Percentiles rank a stretch among this genome's conserved stretches.
Evolutionary conservation across 2,888 invertebrate species (phyloP).

Genomic region (Plagodis dolabraria): DNA sequence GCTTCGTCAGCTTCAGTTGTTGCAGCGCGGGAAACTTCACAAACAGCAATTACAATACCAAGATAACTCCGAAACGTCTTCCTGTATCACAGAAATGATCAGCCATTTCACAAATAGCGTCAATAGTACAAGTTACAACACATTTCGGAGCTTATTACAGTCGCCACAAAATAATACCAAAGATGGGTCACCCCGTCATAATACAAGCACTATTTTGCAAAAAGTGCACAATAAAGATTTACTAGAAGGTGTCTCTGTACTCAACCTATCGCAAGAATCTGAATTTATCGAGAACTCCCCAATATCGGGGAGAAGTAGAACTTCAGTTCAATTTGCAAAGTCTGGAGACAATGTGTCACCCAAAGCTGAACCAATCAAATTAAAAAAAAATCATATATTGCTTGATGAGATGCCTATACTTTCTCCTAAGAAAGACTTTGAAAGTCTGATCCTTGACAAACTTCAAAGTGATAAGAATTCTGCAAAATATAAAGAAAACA

Average conservation of each 20-base stretch:
- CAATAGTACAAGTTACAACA: conserved; percentile 74
- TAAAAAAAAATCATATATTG: conserved; percentile 67
- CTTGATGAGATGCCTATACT: conserved; percentile 73
- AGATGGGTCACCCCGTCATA: conserved; percentile 49
- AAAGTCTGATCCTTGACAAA: conserved; percentile 84
- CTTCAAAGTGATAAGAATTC: conserved; percentile 68
- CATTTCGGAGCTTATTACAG: conserved; percentile 72
- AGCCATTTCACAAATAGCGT: conserved; percentile 75
- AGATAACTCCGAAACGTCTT: conserved; percentile 63
- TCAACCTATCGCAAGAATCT: conserved; percentile 76
- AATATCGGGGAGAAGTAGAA: conserved; percentile 56
- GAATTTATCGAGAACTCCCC: conserved; percentile 63
- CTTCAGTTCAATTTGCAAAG: conserved; percentile 32
- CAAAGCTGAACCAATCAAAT: conserved; percentile 36
- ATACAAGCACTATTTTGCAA: conserved; percentile 45
- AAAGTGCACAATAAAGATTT: conserved; percentile 64
- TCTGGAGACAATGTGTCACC: conserved; percentile 24
- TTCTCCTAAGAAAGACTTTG: conserved; percentile 85
- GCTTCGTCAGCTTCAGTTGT: conserved; percentile 68
- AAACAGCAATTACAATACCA: conserved; percentile 70
- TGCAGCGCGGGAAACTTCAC: conserved; percentile 77
- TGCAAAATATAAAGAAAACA: conserved; percentile 35
- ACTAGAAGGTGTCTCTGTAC: conserved; percentile 73
- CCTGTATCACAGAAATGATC: conserved; percentile 71
- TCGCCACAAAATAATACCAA: conserved; percentile 53